Conservation (phyloP, 2,113 vertebrate genomes). For the Cichladusa arquata region DNA sequence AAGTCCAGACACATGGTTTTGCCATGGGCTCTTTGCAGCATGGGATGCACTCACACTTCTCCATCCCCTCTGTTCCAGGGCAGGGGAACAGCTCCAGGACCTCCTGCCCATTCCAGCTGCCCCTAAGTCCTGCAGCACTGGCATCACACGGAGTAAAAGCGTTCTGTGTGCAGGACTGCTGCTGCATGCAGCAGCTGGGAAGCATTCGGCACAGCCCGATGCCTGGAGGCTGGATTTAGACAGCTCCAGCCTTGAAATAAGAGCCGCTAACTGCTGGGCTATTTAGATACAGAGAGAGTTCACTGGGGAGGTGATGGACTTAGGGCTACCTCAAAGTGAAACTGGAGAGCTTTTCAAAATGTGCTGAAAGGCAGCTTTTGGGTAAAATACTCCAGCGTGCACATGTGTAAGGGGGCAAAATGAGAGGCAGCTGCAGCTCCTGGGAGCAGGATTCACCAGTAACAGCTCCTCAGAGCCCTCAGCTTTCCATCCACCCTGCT, state of each 20-base stretch:
- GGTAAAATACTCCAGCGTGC: not conserved
- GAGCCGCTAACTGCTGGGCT: not conserved
- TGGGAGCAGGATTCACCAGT: not conserved
- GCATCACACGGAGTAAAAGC: not conserved
- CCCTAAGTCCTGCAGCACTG: not conserved
- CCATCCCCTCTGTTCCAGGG: not conserved
- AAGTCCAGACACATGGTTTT: not conserved
- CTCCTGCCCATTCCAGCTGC: not conserved
- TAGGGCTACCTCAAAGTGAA: not conserved
- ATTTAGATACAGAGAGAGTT: slow-evolving; percentile 22
- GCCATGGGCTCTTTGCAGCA: not conserved
- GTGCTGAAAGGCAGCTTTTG: slow-evolving; percentile 28
- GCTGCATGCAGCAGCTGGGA: not conserved
- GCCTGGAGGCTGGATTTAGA: slow-evolving; percentile 38
- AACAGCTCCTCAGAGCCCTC: not conserved
- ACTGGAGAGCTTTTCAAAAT: slow-evolving; percentile 24
- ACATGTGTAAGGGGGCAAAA: not conserved
- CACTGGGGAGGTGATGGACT: slow-evolving; percentile 34
- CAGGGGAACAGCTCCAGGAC: not conserved
- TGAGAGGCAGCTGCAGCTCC: not conserved
- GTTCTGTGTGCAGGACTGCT: not conserved
- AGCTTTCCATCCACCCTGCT: not conserved
- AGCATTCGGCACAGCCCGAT: not conserved
- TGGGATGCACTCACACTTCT: not conserved
- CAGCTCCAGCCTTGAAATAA: slow-evolving; percentile 41